phyloP scores from a whole-genome alignment of 53 echinoderm and acorn worm genomes.

The Mesocentrotus franciscanus region DNA sequence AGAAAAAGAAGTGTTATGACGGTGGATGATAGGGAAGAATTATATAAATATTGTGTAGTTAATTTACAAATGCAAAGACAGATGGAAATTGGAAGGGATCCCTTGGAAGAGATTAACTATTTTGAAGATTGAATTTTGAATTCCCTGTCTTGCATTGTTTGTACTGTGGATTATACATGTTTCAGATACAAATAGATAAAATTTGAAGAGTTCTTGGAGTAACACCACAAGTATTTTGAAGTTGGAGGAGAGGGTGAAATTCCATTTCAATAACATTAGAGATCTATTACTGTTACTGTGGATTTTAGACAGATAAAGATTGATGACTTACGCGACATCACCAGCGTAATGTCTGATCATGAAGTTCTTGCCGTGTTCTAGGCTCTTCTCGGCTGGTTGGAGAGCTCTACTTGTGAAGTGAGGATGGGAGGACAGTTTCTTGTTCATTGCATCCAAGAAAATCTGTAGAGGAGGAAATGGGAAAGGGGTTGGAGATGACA shows the following conservation, averaged over 20 bases:
- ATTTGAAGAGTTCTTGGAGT: too few relatives aligned
- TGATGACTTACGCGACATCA: conserved; percentile 85
- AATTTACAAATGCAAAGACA: too few relatives aligned
- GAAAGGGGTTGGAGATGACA: neutral
- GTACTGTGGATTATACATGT: too few relatives aligned
- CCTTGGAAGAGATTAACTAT: too few relatives aligned
- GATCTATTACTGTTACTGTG: too few relatives aligned
- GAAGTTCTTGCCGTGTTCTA: conserved; percentile 89
- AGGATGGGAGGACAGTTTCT: conserved; percentile 89
- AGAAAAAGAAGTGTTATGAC: too few relatives aligned
- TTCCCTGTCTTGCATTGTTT: too few relatives aligned
- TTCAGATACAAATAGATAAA: too few relatives aligned
- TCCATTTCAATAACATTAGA: neutral
- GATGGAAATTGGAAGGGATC: too few relatives aligned
- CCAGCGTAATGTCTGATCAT: conserved; percentile 92
- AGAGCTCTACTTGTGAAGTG: conserved; percentile 90
- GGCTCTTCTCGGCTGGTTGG: conserved; percentile 80
- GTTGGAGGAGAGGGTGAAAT: neutral
- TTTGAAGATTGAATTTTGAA: too few relatives aligned
- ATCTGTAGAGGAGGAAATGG: conserved; percentile 66
- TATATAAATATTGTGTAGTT: too few relatives aligned
- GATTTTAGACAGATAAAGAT: neutral
- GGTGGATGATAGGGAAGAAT: too few relatives aligned
- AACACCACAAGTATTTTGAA: neutral
- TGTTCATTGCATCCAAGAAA: conserved; percentile 93